These are phyloP conservation scores for Uria lomvia DNA, from an alignment of 2,113 vertebrate genomes.

Conservation along the genomic window DNA sequence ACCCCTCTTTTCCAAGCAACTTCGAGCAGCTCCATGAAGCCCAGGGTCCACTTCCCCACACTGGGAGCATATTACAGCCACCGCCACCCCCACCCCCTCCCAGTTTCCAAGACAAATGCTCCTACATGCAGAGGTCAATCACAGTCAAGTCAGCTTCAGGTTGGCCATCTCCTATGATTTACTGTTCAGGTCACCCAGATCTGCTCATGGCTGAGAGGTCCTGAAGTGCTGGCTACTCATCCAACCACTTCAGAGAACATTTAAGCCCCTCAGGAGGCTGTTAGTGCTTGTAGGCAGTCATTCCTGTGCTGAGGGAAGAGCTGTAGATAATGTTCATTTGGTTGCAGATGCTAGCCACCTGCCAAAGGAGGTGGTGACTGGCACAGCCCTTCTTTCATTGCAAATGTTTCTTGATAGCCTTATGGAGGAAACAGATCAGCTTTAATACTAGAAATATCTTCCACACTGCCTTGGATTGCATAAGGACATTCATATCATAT, in stretches of 20 bases:
- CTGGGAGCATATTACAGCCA: not conserved
- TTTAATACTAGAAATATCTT: not conserved
- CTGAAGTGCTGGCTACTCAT: not conserved
- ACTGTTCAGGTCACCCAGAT: not conserved
- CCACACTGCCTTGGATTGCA: not conserved
- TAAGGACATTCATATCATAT: not conserved
- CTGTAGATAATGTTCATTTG: not conserved
- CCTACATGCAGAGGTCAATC: not conserved
- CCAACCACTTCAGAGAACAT: not conserved
- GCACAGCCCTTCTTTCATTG: not conserved
- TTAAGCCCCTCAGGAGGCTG: not conserved
- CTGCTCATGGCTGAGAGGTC: not conserved
- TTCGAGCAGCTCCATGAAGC: fast-evolving
- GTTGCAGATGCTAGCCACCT: not conserved
- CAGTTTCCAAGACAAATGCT: not conserved
- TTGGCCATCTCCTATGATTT: too few species aligned
- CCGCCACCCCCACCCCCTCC: too few species aligned
- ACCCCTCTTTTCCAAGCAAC: not conserved
- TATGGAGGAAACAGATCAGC: not conserved
- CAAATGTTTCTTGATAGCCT: not conserved
- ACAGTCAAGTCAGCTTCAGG: not conserved
- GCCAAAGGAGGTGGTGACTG: not conserved
- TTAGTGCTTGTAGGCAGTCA: fast-evolving
- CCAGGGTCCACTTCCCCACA: not conserved
- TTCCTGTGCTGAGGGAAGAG: not conserved